Base-by-base conservation (phyloP, 2,797 vertebrate genomes). In the Eulemur mongoz region DNA sequence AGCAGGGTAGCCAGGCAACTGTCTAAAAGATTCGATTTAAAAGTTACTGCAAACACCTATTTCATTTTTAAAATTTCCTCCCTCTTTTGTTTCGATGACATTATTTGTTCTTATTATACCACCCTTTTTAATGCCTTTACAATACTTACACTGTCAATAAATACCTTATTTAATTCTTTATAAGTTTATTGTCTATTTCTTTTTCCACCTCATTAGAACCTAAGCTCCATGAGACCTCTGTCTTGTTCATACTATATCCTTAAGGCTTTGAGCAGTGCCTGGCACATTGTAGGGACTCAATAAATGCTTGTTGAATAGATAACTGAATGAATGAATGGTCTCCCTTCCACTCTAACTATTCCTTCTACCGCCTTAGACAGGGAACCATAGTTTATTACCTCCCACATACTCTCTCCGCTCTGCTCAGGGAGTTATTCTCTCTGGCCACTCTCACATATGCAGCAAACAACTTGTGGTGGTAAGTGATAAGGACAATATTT, bases 1-100 rank as follows among this genome's bases (percentile, higher is more conserved):
- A 67, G 50, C 4, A 57, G 3, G 7, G 2, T 50, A 75, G 65
- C 15, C n/a, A 94, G 30, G 69, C 20, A 90, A 54, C 2, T 10
- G 8, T 35, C 93, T 88, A 61, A 87, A 76, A 87, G 32, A 45
- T 81, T 67, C 61, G 27, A 90, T 61, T 88, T 95, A 87, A 85
- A 84, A 5, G 2, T 69, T 78, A 90, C n/a, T 70, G 65, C 22
- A 80, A 85, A 94, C 3, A 38, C 8, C 61, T 72, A 27, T 38
- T 69, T 94, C 23, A 65, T 52, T 65, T 84, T 90, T 43, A n/a
- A 79, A 67, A 75, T 54, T 40, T 40, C 13, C 3, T 81, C 82
- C 17, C 48, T 70, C 27, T 84, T 92, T 57, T 79, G 27, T 76
- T 76, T 89, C 57, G 22, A 69, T 38, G 40, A 54, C 5, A 70